Evolutionary conservation across 2,797 vertebrate genomes (phyloP), one percentile per base, ranked within the genome.

Genomic region (Chloroceryle amazona): DNA sequence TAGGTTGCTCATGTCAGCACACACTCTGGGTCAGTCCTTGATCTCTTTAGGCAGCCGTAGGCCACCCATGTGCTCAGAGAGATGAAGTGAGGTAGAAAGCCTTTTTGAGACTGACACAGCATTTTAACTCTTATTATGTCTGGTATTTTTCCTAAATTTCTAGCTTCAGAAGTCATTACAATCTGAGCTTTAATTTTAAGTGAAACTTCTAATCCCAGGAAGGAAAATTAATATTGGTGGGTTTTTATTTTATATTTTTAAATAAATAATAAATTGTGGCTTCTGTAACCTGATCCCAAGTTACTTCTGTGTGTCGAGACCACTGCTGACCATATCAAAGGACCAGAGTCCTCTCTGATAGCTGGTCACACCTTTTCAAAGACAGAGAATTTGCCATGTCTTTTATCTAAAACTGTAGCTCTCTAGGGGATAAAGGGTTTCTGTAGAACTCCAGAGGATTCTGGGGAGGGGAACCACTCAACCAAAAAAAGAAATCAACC

Each of bases 1-100:
- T 93, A 95, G 95, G 75, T 78, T 79, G 47, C 23, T 78, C 39
- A 19, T 92, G 89, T 86, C 88, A 97, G 89, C 85, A 68, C 93
- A 96, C 88, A 74, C 85, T 92, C 74, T 66, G 75, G 87, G 73
- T 94, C 94, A 90, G 72, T 66, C 68, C 86, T 89, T 93, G 85
- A 96, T 95, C 94, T 96, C 82, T 96, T 94, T 72, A 92, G 95
- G 91, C 89, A 92, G 90, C 63, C 0, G 0, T 33, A 47, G 95
- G 86, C 89, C 96, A 98, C 94, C 96, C 96, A 65, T 21, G 70
- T 95, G 79, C 89, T 96, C 52, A 51, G 66, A 84, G 75, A 94
- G 87, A 95, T 90, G 94, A 96, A 61, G 84, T 81, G 82, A 79
- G 81, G 90, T 96, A 95, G 91, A 94, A 96, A 63, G 73, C 44